These are phyloP conservation scores for Caenorhabditis auriculariae DNA, from an alignment of 2,888 invertebrate genomes.

Conservation along the genomic window DNA sequence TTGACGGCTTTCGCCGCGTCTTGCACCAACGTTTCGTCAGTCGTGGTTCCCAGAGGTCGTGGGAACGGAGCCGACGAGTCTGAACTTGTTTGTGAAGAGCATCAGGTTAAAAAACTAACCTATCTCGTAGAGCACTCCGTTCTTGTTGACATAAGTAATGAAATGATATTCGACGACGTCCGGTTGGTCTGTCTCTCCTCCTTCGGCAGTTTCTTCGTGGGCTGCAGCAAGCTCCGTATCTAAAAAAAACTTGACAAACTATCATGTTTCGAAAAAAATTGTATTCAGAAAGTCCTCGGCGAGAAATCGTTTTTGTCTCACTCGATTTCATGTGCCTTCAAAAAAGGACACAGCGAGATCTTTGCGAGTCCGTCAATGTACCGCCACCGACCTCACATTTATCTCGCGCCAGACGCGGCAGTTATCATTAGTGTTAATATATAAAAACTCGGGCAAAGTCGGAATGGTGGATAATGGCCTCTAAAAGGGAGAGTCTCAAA, in stretches of 20 bases:
- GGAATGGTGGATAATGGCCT: no score
- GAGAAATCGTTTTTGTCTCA: background rate
- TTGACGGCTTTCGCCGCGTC: conserved; percentile 52
- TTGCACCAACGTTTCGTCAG: conserved; percentile 41
- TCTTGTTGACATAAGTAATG: conserved; percentile 50
- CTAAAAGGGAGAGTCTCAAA: no score
- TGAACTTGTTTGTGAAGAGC: conserved; percentile 13
- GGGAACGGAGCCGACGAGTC: conserved; percentile 54
- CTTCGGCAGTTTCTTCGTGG: conserved; percentile 42
- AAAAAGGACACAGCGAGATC: background rate
- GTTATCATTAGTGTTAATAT: background rate
- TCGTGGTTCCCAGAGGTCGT: conserved; percentile 49
- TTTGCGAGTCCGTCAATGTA: no score
- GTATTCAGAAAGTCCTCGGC: background rate
- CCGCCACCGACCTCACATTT: no score
- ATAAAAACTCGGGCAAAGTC: no score
- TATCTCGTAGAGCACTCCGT: conserved; percentile 54
- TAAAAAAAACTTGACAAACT: no score
- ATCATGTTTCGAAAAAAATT: no score
- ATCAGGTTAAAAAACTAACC: conserved; percentile 29
- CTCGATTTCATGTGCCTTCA: no score
- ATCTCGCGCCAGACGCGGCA: no score
- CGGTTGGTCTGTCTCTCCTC: conserved; percentile 48
- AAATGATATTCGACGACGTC: conserved; percentile 59
- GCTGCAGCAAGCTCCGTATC: conserved; percentile 37